Evolutionary conservation across 1,140 invertebrate species (phyloP).

Genomic region (Drosophila dunni): DNA sequence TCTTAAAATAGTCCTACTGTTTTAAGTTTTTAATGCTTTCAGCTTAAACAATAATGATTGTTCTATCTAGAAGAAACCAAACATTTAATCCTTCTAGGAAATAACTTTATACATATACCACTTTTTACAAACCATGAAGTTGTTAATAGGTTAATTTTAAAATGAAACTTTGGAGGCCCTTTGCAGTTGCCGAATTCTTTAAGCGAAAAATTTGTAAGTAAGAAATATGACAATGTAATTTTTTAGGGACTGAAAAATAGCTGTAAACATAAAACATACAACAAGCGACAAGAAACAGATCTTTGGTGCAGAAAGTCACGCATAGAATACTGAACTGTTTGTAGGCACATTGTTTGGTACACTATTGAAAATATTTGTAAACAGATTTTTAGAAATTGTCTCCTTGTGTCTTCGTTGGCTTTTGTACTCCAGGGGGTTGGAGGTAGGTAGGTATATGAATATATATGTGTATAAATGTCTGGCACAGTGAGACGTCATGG

Average conservation of each 20-base stretch:
- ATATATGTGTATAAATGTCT: conserved; percentile 9
- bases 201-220: not conserved
- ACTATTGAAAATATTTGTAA: conserved; percentile 82
- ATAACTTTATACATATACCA: not conserved
- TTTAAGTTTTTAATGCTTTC: no score
- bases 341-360: conserved; percentile 62
- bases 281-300: conserved; percentile 14
- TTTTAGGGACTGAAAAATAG: not conserved
- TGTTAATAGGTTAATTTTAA: not conserved
- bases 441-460: conserved; percentile 42
- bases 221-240: conserved; percentile 9
- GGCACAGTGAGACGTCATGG: conserved; percentile 79
- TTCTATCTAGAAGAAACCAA: no score
- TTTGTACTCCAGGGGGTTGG: conserved; percentile 55
- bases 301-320: conserved; percentile 59
- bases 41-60: no score
- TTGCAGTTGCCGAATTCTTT: not conserved
- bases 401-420: conserved; percentile 64
- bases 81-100: no score
- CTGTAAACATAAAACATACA: conserved; percentile 26
- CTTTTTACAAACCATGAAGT: not conserved
- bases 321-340: conserved; percentile 41
- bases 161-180: not conserved
- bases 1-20: no score
- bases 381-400: conserved; percentile 74